A percentile compares a stretch with the other conserved stretches of the same genome.
Evolutionary conservation across 2,797 vertebrate genomes (phyloP).

Genomic region (Strix occidentalis): DNA sequence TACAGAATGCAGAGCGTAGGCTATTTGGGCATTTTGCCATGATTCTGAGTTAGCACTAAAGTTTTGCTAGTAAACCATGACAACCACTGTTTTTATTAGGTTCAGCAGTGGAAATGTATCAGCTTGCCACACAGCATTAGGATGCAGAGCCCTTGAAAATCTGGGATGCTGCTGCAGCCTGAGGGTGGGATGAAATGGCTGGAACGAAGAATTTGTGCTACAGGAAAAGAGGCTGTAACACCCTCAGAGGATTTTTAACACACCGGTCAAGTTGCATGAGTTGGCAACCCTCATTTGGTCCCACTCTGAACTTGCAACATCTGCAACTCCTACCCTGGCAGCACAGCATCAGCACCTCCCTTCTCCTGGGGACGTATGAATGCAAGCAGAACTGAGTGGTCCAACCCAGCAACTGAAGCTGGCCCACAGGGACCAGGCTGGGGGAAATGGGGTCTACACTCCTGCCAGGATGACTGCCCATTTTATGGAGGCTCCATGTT

Average conservation of each 20-base stretch:
- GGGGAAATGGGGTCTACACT: background rate
- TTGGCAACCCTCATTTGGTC: background rate
- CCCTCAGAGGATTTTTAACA: background rate
- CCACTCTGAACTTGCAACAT: background rate
- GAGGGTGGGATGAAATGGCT: background rate
- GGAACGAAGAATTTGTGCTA: background rate
- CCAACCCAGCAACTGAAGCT: background rate
- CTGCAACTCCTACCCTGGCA: background rate
- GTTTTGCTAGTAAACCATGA: slow-evolving; percentile 30
- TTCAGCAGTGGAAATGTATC: background rate
- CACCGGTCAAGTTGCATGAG: background rate
- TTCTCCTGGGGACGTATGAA: rapidly evolving
- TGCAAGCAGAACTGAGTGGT: background rate
- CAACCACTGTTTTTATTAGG: slow-evolving; percentile 2
- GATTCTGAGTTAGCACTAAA: slow-evolving; percentile 14
- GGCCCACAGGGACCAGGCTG: background rate
- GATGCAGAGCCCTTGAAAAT: background rate
- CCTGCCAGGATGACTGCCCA: background rate
- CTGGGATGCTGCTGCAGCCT: background rate
- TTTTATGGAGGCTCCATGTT: rapidly evolving
- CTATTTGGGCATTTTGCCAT: background rate
- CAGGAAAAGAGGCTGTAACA: background rate
- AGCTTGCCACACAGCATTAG: background rate
- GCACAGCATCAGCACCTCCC: background rate
- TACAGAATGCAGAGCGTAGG: background rate